phyloP scores from a whole-genome alignment of 2,888 invertebrate species.

The Xylophagus ater region DNA sequence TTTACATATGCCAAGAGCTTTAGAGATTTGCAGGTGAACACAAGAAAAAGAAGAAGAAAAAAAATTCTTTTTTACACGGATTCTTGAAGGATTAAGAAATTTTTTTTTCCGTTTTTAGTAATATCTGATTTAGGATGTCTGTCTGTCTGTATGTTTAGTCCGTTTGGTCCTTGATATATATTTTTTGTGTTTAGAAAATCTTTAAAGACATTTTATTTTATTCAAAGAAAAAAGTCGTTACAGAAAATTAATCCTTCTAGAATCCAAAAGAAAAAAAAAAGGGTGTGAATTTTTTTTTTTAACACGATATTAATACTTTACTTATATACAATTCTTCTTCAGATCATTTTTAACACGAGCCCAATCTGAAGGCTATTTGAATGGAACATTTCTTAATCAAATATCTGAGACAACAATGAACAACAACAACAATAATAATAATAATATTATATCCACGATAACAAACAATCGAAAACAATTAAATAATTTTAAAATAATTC shows the following conservation, averaged over 20 bases:
- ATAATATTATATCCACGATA: conserved; percentile 16
- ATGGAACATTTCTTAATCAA: conserved; percentile 17
- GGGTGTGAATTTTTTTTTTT: not conserved
- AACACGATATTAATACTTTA: conserved; percentile 1
- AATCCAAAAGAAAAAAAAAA: not conserved
- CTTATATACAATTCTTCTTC: conserved; percentile 6
- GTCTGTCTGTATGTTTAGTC: too few species aligned
- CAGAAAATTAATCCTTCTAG: not conserved
- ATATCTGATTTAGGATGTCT: too few species aligned
- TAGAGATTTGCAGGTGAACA: conserved; percentile 50
- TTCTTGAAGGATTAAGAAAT: too few species aligned
- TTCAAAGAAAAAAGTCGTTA: not conserved
- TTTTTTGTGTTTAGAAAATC: too few species aligned
- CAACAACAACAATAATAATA: conserved; percentile 13
- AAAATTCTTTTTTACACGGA: not conserved
- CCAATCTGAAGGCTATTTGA: conserved; percentile 37
- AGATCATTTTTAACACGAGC: conserved; percentile 49
- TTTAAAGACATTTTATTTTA: not conserved
- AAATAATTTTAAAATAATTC: conserved; percentile 37
- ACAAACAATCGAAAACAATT: conserved; percentile 3
- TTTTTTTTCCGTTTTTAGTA: too few species aligned
- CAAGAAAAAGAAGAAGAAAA: not conserved
- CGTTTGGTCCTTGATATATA: too few species aligned
- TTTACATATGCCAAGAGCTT: conserved; percentile 59
- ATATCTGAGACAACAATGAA: too few species aligned